These are phyloP conservation scores for Actenoides lindsayi DNA, from an alignment of 2,113 vertebrate genomes.

Conservation along the genomic window DNA sequence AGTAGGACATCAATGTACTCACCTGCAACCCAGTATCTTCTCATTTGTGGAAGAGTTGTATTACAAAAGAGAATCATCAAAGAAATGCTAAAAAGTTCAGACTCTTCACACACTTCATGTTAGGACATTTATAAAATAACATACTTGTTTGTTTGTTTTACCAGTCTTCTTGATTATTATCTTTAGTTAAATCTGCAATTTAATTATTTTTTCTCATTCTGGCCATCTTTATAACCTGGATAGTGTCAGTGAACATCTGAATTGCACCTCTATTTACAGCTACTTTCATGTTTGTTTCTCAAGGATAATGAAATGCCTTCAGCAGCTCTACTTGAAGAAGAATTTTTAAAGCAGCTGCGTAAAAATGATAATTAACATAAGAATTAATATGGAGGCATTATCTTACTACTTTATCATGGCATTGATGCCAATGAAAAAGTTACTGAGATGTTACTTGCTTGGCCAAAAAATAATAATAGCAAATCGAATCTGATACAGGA, in stretches of 20 bases:
- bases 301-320: not conserved
- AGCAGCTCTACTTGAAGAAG: not conserved
- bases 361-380: not conserved
- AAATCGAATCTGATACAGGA: not conserved
- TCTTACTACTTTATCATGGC: not conserved
- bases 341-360: not conserved
- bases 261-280: not conserved
- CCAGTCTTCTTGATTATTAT: not conserved
- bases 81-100: not conserved
- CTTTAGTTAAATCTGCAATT: conserved; percentile 26
- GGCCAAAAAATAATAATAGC: not conserved
- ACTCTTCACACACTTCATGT: not conserved
- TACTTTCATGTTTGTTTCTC: conserved; percentile 16
- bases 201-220: not conserved
- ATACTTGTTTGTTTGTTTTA: not conserved
- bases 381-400: not conserved
- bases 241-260: not conserved
- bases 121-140: not conserved
- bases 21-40: not conserved
- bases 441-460: not conserved
- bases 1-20: not conserved
- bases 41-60: not conserved
- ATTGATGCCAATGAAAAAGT: not conserved
- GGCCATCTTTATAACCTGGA: not conserved
- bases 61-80: not conserved